Percentiles rank a stretch among this genome's conserved stretches.
Conservation (phyloP, 1,140 invertebrate genomes). For the Nasonia giraulti region DNA sequence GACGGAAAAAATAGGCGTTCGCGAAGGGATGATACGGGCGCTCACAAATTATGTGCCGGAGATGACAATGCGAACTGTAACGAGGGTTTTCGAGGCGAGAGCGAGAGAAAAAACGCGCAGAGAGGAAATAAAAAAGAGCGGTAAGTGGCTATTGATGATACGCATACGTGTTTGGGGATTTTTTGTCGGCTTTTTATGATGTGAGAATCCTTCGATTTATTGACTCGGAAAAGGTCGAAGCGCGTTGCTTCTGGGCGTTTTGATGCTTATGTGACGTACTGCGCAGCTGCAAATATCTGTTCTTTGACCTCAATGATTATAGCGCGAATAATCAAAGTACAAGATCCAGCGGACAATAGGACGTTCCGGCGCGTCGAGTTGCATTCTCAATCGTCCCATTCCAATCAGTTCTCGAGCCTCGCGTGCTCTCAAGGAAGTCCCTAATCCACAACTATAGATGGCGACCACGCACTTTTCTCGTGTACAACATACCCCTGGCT, state of each 20-base stretch:
- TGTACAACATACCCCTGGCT: not conserved
- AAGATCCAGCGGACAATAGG: too few relatives aligned
- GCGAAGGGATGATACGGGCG: slow-evolving; percentile 50
- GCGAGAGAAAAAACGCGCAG: not conserved
- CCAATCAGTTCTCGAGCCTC: too few relatives aligned
- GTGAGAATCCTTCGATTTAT: slow-evolving; percentile 37
- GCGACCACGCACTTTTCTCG: not conserved
- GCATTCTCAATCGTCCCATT: too few relatives aligned
- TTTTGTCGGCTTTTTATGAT: slow-evolving; percentile 8
- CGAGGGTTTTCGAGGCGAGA: slow-evolving; percentile 37
- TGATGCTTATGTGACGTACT: too few relatives aligned
- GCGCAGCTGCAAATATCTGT: too few relatives aligned
- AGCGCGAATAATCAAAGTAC: too few relatives aligned
- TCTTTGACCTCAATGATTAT: too few relatives aligned
- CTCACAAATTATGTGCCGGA: slow-evolving; percentile 48
- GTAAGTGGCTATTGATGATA: slow-evolving; percentile 47
- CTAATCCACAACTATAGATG: too few relatives aligned
- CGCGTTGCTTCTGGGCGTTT: too few relatives aligned
- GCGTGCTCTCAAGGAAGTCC: too few relatives aligned
- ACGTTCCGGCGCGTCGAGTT: too few relatives aligned
- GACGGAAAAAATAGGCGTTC: slow-evolving; percentile 43
- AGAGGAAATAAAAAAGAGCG: not conserved
- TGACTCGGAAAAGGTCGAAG: slow-evolving; percentile 11
- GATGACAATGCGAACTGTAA: slow-evolving; percentile 46
- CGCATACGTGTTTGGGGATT: not conserved